These are phyloP conservation scores for Misgurnus mizolepis DNA, from an alignment of 2,113 vertebrate species.

Conservation along the genomic window DNA sequence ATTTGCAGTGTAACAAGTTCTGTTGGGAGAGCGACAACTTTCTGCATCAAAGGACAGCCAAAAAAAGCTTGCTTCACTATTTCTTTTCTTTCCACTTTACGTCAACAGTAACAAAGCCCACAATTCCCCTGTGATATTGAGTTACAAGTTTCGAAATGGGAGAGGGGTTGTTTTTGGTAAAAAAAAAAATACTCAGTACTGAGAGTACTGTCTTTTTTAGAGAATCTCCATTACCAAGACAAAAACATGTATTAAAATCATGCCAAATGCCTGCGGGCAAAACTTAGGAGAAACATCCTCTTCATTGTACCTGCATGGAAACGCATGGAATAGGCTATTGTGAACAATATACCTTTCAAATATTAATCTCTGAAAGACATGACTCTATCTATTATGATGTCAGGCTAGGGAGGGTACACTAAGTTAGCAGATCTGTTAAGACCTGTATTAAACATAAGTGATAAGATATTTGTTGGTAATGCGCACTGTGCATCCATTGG, in stretches of 20 bases:
- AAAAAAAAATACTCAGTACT: neutral
- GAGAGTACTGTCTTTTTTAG: neutral
- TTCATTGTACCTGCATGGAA: neutral
- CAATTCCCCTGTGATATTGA: slow-evolving; percentile 1
- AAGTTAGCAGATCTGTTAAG: neutral
- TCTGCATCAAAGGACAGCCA: slow-evolving; percentile 1
- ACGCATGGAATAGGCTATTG: too few relatives aligned
- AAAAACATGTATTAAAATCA: neutral
- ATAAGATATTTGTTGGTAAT: neutral
- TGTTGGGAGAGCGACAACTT: neutral
- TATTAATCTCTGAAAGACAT: neutral
- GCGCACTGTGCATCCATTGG: neutral
- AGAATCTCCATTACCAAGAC: neutral
- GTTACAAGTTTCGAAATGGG: neutral
- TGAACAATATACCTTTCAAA: too few relatives aligned
- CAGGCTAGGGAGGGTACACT: neutral
- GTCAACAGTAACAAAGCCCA: neutral
- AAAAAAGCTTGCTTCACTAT: neutral
- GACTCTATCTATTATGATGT: neutral
- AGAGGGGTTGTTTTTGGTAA: neutral
- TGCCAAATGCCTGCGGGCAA: neutral
- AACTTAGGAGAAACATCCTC: neutral
- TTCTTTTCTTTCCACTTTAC: neutral
- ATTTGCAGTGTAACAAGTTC: neutral
- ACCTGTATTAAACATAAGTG: neutral